Evolutionary conservation across 2,888 invertebrate genomes (phyloP), one percentile per base, ranked within the genome.

Genomic region (Rhabditophanes sp.): DNA sequence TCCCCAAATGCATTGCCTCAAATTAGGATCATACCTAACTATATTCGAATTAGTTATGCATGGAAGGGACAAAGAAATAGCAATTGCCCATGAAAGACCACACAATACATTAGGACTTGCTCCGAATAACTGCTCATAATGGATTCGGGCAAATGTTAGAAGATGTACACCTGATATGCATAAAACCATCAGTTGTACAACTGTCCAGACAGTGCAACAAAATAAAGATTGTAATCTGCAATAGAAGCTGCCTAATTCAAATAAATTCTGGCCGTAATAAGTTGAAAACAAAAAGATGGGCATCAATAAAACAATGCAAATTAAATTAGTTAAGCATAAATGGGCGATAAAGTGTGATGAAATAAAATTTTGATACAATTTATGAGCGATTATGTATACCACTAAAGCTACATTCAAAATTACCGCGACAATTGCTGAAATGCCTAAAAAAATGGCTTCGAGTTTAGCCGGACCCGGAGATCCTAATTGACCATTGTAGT

Each of bases 141-240:
- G 64, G 29, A 64, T 64, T 5, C 64, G 49, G 4, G 62, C 64
- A 35, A 64, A 64, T 4, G 64, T 64, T 9, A 64, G 42, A 26
- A 64, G 40, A 31, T 64, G 64, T 3, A 64, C 61, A 16, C 64
- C 64, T n/a, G 64, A 62, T 8, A 64, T 53, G 48, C 64, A 60
- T 14, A 62, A 38, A n/a, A 44, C 46, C 61, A 61, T 64, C 45
- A 52, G 48, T 18, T 58, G 47, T 30, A 56, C 47, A 1, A 64
- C 64, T 7, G 59, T 46, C 62, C 64, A 64, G 14, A 56, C 46
- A n/a, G 54, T 42, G 32, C 56, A 57, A 17, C 54, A 54, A 3
- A 61, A 21, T 8, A 61, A 54, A 0, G 57, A 58, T 60, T 64
- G 45, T 16, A 58, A 42, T 4, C 9, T 9, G 39, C 35, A 23